Conservation (phyloP, 92 coral and sea anemone species). For the Bergia sp. region DNA sequence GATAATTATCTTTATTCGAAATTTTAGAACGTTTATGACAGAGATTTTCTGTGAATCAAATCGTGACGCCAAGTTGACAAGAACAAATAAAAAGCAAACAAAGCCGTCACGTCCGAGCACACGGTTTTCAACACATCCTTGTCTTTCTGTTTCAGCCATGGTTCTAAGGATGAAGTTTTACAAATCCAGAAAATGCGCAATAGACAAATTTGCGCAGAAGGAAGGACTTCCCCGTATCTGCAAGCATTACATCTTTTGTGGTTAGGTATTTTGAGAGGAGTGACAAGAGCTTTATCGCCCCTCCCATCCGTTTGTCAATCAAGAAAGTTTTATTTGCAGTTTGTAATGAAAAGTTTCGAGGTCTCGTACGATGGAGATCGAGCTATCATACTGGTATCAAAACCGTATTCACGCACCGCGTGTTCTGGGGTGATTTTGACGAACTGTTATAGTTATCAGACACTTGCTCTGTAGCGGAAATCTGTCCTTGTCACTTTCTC, state of each 20-base stretch:
- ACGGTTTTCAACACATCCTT: background rate
- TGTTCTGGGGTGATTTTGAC: background rate
- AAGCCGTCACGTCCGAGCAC: conserved; percentile 35
- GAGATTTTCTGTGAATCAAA: conserved; percentile 14
- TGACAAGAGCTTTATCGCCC: conserved; percentile 39
- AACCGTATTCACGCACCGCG: background rate
- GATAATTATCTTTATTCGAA: conserved; percentile 15
- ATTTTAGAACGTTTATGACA: conserved; percentile 7
- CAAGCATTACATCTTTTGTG: conserved; percentile 7
- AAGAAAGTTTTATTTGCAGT: conserved; percentile 29
- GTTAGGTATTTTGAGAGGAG: conserved; percentile 24
- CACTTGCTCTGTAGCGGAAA: conserved; percentile 9
- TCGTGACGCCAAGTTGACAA: conserved; percentile 30
- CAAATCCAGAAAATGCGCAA: background rate
- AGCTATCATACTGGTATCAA: conserved; percentile 1
- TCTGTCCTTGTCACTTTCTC: conserved; percentile 45
- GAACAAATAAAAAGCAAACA: conserved; percentile 23
- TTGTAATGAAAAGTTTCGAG: conserved; percentile 15
- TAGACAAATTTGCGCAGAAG: background rate
- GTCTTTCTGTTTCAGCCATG: background rate
- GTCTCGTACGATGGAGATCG: background rate
- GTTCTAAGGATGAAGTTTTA: background rate
- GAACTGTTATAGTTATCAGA: conserved; percentile 1
- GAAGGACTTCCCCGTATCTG: conserved; percentile 13
- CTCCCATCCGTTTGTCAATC: conserved; percentile 51